Evolutionary conservation across 2,797 vertebrate genomes (phyloP), one percentile per base, ranked within the genome.

Genomic region (Pseudomugil tenellus): DNA sequence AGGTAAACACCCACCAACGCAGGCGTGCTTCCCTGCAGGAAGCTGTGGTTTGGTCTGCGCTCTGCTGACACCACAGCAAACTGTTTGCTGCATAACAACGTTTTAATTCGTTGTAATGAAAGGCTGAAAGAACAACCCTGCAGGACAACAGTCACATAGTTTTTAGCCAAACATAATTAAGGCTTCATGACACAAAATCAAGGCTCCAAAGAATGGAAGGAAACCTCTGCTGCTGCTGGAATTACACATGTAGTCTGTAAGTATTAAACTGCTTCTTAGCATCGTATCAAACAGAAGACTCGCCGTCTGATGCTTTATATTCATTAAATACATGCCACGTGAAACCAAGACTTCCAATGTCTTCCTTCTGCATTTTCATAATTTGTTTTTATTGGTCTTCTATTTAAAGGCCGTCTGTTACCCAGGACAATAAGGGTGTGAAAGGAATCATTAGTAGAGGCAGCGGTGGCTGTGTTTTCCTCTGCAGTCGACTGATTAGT

Each of bases 401-500:
- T 53, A 66, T 74, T 70, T 43, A 56, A 61, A 74, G 14, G 25
- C n/a, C 39, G 29, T 66, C 70, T 65, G 55, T 28, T 58, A 41
- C 57, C 39, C 14, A 49, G 6, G n/a, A 68, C 62, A 65, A 52
- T 65, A 37, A 52, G 53, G 35, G 21, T 25, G 56, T 62, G 48
- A 76, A 37, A 61, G 63, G 51, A 66, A 34, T 10, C 67, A 80
- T 64, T 49, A 49, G 59, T 1, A 54, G 62, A 57, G 53, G 64
- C 70, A 57, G 60, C 43, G 1, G 41, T 58, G 63, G 80, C 72
- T 85, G 54, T 84, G 77, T 72, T 80, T 79, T 67, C 76, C 75
- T 77, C 70, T 52, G 71, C 81, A 26, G 78, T 74, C 74, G 60
- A 19, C 78, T 82, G 85, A 89, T 90, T 83, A 85, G 72, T 81